A percentile compares a stretch with the other conserved stretches of the same genome.
Evolutionary conservation across 2,797 vertebrate genomes (phyloP).

Genomic region (Argya squamiceps): DNA sequence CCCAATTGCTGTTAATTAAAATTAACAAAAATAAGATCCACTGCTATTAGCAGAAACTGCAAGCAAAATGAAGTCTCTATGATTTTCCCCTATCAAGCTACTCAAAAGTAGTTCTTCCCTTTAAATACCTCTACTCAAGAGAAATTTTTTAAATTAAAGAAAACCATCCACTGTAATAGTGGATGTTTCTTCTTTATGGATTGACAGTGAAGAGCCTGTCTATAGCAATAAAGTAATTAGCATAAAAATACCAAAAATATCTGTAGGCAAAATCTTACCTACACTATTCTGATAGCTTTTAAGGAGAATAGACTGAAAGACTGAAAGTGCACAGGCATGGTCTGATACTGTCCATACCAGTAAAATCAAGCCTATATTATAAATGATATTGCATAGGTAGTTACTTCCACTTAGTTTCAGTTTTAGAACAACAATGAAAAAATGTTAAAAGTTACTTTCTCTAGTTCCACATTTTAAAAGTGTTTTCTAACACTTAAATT

Average conservation of each 20-base stretch:
- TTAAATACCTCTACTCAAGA: background rate
- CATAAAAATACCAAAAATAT: background rate
- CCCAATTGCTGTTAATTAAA: background rate
- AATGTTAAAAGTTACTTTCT: background rate
- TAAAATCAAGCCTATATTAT: background rate
- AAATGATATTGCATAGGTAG: background rate
- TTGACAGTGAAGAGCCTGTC: background rate
- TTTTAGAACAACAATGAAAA: background rate
- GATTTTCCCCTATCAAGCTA: background rate
- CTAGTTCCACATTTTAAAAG: background rate
- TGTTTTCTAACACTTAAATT: background rate
- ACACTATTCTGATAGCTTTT: background rate
- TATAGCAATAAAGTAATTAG: background rate
- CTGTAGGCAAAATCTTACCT: background rate
- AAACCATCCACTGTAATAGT: background rate
- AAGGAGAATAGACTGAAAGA: background rate
- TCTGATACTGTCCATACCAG: background rate
- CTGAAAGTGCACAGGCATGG: background rate
- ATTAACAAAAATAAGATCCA: background rate
- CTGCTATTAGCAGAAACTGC: background rate
- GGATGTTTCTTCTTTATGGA: background rate
- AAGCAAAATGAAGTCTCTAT: background rate
- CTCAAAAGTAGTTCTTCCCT: background rate
- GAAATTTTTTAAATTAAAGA: background rate
- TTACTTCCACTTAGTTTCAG: background rate